Evolutionary conservation across 2,113 vertebrate genomes (phyloP).

Genomic region (Corvus cornix): DNA sequence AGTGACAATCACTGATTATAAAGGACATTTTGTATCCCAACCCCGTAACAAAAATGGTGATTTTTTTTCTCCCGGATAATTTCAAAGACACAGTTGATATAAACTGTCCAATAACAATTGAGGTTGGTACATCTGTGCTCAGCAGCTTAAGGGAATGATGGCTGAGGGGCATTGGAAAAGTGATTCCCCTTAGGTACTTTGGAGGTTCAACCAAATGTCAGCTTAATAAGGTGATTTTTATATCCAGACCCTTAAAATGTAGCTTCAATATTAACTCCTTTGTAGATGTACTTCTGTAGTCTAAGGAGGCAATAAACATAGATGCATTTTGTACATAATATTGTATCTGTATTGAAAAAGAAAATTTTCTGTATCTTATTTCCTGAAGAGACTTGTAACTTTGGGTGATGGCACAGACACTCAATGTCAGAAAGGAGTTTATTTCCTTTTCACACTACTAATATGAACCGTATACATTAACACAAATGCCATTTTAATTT

Average conservation of each 20-base stretch:
- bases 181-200: neutral
- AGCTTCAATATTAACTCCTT: neutral
- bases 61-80: neutral
- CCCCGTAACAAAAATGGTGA: accelerated
- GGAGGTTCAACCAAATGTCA: neutral
- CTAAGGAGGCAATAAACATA: neutral
- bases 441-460: neutral
- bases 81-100: neutral
- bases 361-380: neutral
- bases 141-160: neutral
- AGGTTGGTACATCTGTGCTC: neutral
- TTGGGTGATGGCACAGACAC: neutral
- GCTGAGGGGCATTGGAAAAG: neutral
- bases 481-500: neutral
- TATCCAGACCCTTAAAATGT: neutral
- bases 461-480: neutral
- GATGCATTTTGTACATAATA: neutral
- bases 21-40: neutral
- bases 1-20: neutral
- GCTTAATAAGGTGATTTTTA: neutral
- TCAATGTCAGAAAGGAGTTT: neutral
- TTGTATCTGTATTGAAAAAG: neutral
- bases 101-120: neutral
- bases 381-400: neutral
- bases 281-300: neutral